phyloP scores from a whole-genome alignment of 2,888 invertebrate species.

The Sphaerophoria rueppellii region DNA sequence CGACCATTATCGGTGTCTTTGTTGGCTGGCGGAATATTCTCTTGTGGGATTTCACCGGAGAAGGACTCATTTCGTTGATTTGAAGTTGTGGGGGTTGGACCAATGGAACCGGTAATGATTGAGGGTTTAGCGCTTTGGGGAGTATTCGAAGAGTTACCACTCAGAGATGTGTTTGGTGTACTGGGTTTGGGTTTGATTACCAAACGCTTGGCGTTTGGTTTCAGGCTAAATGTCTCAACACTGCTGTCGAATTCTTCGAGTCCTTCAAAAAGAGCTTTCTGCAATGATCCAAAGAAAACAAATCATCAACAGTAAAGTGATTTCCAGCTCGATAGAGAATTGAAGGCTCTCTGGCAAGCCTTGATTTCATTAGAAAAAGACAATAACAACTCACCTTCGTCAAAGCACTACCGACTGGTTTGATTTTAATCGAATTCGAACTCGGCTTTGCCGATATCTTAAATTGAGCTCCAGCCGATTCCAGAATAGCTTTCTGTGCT shows the following conservation, averaged over 20 bases:
- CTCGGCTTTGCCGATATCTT: conserved; percentile 85
- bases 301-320: background rate
- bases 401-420: conserved; percentile 78
- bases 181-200: conserved; percentile 85
- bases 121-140: conserved; percentile 35
- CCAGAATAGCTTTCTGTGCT: conserved; percentile 87
- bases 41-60: conserved; percentile 74
- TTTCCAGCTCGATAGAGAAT: no score
- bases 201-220: conserved; percentile 88
- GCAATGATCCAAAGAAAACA: conserved; percentile 53
- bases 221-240: conserved; percentile 84
- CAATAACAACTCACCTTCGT: conserved; percentile 76
- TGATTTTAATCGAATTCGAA: conserved; percentile 83
- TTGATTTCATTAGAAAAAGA: no score
- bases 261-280: conserved; percentile 93
- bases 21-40: conserved; percentile 64
- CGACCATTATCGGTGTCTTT: conserved; percentile 76
- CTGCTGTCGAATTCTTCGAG: conserved; percentile 90
- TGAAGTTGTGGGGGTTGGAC: conserved; percentile 7
- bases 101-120: background rate
- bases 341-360: no score
- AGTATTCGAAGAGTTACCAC: conserved; percentile 15
- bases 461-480: conserved; percentile 82
- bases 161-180: conserved; percentile 57
- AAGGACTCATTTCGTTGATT: conserved; percentile 75